phyloP scores from a whole-genome alignment of 2,888 invertebrate genomes.

The Cryptus armator region DNA sequence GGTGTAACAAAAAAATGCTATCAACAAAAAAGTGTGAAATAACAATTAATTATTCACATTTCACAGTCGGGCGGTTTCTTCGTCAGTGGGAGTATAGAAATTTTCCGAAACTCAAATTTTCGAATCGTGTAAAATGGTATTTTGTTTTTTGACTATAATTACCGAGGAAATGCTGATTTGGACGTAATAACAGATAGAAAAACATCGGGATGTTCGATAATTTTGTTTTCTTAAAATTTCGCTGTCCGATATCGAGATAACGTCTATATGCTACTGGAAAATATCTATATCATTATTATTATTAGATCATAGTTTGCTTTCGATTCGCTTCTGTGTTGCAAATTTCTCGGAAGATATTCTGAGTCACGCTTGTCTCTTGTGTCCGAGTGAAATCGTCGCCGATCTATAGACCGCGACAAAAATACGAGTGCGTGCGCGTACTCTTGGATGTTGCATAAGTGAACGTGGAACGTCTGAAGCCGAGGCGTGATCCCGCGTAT shows the following conservation, averaged over 20 bases:
- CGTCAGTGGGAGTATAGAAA: no score
- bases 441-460: conserved; percentile 51
- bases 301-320: conserved; percentile 4
- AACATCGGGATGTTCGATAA: neutral
- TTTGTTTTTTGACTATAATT: no score
- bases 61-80: no score
- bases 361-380: conserved; percentile 38
- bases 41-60: no score
- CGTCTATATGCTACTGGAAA: neutral
- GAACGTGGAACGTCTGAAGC: conserved; percentile 2
- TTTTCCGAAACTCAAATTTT: no score
- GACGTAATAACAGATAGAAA: no score
- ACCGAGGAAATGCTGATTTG: no score
- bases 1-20: no score
- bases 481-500: conserved; percentile 43
- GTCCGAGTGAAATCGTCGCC: conserved; percentile 14
- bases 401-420: conserved; percentile 35
- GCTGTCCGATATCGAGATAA: neutral
- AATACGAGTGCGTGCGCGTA: conserved; percentile 46
- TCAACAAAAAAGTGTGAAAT: no score
- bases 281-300: neutral
- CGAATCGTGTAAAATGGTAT: no score
- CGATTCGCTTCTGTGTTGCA: neutral
- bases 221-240: conserved; percentile 7
- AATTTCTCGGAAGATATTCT: conserved; percentile 53